Conservation (phyloP, 2,113 vertebrate species). For the Poeciliopsis retropinna region DNA sequence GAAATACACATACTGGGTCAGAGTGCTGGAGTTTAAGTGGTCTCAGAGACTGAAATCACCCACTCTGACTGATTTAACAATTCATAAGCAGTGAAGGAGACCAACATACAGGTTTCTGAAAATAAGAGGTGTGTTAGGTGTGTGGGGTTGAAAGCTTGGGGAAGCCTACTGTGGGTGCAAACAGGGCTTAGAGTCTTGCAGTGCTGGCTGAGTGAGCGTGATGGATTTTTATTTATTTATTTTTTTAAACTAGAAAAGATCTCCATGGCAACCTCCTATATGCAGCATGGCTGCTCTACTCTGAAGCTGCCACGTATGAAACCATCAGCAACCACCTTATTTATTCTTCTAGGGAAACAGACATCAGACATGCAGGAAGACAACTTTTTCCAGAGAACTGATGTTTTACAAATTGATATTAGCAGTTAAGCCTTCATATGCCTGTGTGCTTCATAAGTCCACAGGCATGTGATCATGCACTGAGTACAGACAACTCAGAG, state of each 20-base stretch:
- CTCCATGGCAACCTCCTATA: conserved; percentile 47
- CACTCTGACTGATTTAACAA: conserved; percentile 56
- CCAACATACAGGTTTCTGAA: conserved; percentile 29
- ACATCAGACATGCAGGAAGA: background rate
- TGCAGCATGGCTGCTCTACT: conserved; percentile 19
- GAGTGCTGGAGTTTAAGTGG: conserved; percentile 20
- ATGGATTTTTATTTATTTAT: background rate
- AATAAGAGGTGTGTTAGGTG: conserved; percentile 20
- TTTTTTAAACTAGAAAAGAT: conserved; percentile 26
- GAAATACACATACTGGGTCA: conserved; percentile 34
- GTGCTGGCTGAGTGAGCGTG: background rate
- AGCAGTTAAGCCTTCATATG: background rate
- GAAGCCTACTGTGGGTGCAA: conserved; percentile 26
- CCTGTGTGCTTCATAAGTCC: background rate
- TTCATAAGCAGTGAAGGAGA: conserved; percentile 58
- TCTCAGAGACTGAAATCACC: conserved; percentile 30
- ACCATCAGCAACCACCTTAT: conserved; percentile 7
- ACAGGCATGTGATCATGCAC: too few species aligned
- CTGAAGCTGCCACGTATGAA: conserved; percentile 3
- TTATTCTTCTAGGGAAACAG: background rate
- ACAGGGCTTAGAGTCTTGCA: conserved; percentile 15
- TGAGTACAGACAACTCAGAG: background rate
- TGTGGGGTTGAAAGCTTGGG: conserved; percentile 23
- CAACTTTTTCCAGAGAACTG: background rate
- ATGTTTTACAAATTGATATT: background rate